phyloP scores from a whole-genome alignment of 2,888 invertebrate genomes.

The Opisthograptis luteolata region DNA sequence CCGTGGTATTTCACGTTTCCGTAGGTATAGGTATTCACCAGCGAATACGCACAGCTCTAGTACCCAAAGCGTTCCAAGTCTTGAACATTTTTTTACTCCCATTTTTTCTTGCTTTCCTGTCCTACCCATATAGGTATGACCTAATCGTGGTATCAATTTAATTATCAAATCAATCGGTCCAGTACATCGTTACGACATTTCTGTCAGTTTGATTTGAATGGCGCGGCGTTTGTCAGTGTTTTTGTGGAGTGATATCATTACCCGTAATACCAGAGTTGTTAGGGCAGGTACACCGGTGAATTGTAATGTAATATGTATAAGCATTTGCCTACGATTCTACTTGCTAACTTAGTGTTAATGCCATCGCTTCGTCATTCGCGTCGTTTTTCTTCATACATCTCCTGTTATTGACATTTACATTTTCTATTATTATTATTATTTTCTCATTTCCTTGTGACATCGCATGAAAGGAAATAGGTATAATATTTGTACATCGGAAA shows the following conservation, averaged over 20 bases:
- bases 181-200: slow-evolving; percentile 48
- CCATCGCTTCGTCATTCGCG: no score
- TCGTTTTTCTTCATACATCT: no score
- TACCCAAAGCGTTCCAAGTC: no score
- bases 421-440: no score
- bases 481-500: no score
- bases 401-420: no score
- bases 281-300: slow-evolving; percentile 18
- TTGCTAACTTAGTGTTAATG: background rate
- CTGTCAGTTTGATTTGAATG: slow-evolving; percentile 38
- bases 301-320: background rate
- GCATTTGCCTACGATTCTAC: background rate
- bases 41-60: no score
- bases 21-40: no score
- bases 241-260: slow-evolving; percentile 65
- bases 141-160: slow-evolving; percentile 38
- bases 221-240: slow-evolving; percentile 48
- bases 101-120: slow-evolving; percentile 26
- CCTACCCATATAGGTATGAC: slow-evolving; percentile 34
- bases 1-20: no score
- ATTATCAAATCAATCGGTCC: slow-evolving; percentile 48
- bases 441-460: no score
- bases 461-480: no score
- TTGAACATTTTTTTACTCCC: slow-evolving; percentile 15
- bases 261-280: slow-evolving; percentile 45